Evolutionary conservation across 2,888 invertebrate species (phyloP), one percentile per base, ranked within the genome.

Genomic region (Lapara coniferarum): DNA sequence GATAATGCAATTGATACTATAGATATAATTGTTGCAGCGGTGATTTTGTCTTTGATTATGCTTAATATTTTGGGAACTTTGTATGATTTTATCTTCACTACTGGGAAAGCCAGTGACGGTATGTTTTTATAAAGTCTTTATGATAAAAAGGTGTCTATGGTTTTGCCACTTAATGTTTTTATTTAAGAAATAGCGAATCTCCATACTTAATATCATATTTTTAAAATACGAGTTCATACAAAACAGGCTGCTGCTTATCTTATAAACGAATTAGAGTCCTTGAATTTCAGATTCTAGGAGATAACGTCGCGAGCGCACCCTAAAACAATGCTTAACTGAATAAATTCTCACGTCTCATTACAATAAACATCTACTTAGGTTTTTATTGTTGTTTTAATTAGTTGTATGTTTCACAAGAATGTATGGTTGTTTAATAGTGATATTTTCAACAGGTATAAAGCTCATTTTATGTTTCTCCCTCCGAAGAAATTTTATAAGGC

Each of bases 401-500:
- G 46, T 10, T 13, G 51, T 25, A 51, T 1, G 12, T 51, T 51
- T 25, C 25, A 2, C 25, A 25, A 2, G 25, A 2, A 25, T 25
- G 4, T 37, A 37, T 37, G 37, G 37, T 7, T 3, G 2, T 37
- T 37, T 37, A 37, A 37, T 37, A 3, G 37, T 37, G 4, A 10
- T 10, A 19, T 46, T 46, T n/a, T 59, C 44, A 16, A 13, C 63
- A 63, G 49, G 49, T 7, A 49, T 63, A 49, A 19, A 49, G 19
- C 19, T 63, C 2, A 37, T 66, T 4, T 0, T 37, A 8, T 3
- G 52, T 37, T 66, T 66, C 52, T 66, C 66, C 4, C 52, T 66
- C 5, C 3, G 51, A 53, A 53, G 66, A 66, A 66, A 66, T 16
- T 66, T 30, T 30, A 13, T n/a, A 37, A 52, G 37, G n/a, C 66